Evolutionary conservation across 2,888 invertebrate species (phyloP).

Genomic region (Belgica antarctica): DNA sequence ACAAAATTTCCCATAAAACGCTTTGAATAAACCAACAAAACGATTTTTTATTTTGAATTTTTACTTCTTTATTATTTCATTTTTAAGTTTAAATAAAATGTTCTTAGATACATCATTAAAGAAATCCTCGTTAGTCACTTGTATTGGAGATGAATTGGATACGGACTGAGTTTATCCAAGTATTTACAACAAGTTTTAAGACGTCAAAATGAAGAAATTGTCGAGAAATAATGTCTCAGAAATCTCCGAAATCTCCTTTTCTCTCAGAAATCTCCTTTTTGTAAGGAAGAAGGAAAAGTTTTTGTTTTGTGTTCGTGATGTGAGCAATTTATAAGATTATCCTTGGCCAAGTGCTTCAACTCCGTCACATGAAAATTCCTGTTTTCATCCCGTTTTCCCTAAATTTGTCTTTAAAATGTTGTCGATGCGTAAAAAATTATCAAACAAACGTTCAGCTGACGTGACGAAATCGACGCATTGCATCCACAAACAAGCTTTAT

Average conservation of each 20-base stretch:
- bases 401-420: neutral
- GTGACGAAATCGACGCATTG: neutral
- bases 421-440: conserved; percentile 5
- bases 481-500: neutral
- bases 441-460: neutral
- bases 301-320: neutral
- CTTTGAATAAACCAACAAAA: too few species aligned
- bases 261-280: neutral
- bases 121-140: too few species aligned
- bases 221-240: too few species aligned
- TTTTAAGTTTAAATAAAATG: neutral
- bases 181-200: conserved; percentile 16
- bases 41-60: too few species aligned
- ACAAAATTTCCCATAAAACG: too few species aligned
- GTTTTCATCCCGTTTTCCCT: conserved; percentile 6
- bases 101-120: neutral
- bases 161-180: neutral
- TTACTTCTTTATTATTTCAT: too few species aligned
- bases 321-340: conserved; percentile 20
- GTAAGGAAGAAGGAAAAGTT: neutral
- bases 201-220: neutral
- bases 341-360: neutral
- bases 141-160: neutral
- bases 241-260: too few species aligned
- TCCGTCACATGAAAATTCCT: conserved; percentile 15